These are phyloP conservation scores for Polyommatus icarus DNA, from an alignment of 2,888 invertebrate genomes.

Conservation along the genomic window DNA sequence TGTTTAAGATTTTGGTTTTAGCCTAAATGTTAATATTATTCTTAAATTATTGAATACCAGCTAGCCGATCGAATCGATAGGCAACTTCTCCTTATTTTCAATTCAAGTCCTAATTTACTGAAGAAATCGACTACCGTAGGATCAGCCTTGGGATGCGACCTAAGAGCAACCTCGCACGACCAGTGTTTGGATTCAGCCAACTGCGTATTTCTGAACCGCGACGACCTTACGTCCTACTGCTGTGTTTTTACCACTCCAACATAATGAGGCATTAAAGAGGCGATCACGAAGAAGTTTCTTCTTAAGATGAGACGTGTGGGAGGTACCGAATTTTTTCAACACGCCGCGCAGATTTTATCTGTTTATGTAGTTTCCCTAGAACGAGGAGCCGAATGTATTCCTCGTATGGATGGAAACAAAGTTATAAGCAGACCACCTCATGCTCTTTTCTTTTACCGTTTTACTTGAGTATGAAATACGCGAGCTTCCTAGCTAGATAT, in stretches of 20 bases:
- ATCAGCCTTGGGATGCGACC: neutral
- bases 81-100: neutral
- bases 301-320: neutral
- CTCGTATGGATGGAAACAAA: neutral
- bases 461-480: too few species aligned
- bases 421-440: too few species aligned
- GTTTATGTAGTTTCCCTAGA: neutral
- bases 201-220: slow-evolving; percentile 17
- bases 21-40: too few species aligned
- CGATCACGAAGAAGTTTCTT: neutral
- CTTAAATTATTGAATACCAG: too few species aligned
- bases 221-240: slow-evolving; percentile 5
- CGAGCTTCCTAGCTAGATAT: too few species aligned
- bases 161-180: slow-evolving; percentile 11
- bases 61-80: neutral
- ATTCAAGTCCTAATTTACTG: neutral
- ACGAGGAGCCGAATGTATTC: too few species aligned
- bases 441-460: too few species aligned
- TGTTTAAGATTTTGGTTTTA: too few species aligned
- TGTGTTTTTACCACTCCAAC: neutral
- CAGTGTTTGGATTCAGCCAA: slow-evolving; percentile 6
- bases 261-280: neutral
- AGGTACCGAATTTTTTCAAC: neutral
- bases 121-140: neutral
- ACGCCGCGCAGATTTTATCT: neutral